Conservation (phyloP, 2,113 vertebrate genomes). For the Actenoides lindsayi region DNA sequence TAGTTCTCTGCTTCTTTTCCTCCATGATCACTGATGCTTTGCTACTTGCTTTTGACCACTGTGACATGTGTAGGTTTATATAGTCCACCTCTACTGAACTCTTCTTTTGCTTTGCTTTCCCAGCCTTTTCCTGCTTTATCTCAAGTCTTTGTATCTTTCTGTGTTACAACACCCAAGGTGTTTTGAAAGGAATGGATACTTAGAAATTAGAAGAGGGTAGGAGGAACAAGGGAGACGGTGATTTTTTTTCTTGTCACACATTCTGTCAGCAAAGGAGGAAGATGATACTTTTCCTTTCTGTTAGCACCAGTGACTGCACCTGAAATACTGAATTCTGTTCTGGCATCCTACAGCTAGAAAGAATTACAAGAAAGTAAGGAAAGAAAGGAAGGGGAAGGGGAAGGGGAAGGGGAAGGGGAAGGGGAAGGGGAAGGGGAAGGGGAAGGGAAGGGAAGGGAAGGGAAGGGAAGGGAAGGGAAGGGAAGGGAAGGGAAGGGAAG, state of each 20-base stretch:
- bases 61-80: not conserved
- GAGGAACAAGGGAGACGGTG: not conserved
- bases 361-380: not conserved
- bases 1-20: not conserved
- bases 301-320: not conserved
- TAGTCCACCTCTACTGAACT: not conserved
- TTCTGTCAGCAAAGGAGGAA: not conserved
- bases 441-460: too few species aligned
- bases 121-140: not conserved
- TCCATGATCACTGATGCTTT: not conserved
- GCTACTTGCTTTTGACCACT: not conserved
- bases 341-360: not conserved
- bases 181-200: not conserved
- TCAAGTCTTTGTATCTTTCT: not conserved
- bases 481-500: too few species aligned
- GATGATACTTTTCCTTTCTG: not conserved
- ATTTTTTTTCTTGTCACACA: not conserved
- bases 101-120: not conserved
- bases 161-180: not conserved
- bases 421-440: not conserved
- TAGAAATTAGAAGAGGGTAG: not conserved
- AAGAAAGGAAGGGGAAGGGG: not conserved
- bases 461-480: too few species aligned
- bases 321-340: slow-evolving; percentile 20
- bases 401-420: too few species aligned